A percentile compares a stretch with the other conserved stretches of the same genome.
Conservation (phyloP, 2,888 invertebrate species). For the Acheta domesticus region DNA sequence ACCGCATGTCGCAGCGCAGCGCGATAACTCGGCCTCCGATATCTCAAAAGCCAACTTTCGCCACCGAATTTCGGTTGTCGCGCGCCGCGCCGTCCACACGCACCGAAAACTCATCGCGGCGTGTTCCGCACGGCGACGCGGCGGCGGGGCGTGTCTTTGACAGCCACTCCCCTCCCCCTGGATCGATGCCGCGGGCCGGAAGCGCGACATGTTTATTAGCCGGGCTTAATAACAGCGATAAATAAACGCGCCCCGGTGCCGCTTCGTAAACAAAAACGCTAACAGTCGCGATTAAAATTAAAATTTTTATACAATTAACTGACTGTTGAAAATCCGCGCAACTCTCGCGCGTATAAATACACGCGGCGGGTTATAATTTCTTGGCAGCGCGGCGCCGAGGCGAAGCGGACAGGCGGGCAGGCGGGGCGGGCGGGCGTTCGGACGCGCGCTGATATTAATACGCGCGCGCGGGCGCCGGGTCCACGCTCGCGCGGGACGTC, state of each 20-base stretch:
- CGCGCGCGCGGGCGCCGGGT: neutral
- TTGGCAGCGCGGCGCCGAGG: no score
- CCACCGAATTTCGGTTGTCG: no score
- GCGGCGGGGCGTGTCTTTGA: neutral
- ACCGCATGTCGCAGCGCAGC: no score
- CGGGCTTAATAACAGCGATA: neutral
- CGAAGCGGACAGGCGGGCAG: neutral
- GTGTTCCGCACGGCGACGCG: neutral
- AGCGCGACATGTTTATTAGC: neutral
- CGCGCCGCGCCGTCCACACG: neutral
- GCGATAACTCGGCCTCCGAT: no score
- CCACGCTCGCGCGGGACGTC: neutral
- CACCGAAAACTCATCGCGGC: neutral
- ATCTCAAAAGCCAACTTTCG: no score
- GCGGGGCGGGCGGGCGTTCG: no score
- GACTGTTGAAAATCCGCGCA: no score
- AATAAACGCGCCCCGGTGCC: neutral
- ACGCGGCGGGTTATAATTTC: no score
- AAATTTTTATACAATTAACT: neutral
- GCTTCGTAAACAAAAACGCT: neutral
- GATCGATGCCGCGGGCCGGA: neutral
- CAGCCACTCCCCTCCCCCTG: neutral
- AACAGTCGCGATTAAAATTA: neutral
- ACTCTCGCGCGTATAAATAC: no score
- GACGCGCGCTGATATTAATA: neutral